phyloP scores from a whole-genome alignment of 2,797 vertebrate species.

The Dryobates pubescens region DNA sequence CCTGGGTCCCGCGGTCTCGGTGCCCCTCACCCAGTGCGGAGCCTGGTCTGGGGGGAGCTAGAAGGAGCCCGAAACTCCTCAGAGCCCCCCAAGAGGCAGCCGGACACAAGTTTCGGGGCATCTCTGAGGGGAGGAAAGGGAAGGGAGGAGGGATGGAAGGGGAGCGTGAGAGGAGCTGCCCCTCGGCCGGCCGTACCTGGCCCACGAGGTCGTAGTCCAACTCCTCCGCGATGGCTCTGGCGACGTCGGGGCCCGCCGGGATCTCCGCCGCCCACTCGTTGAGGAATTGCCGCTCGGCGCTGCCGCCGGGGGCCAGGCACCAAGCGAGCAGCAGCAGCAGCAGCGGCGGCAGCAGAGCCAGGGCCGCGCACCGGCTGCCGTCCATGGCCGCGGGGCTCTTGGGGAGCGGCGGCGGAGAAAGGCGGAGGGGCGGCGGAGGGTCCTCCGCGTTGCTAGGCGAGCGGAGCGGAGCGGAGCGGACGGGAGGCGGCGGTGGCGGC shows the following conservation, averaged over 20 bases:
- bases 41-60: too few relatives aligned
- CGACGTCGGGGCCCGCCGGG: constrained; percentile 86
- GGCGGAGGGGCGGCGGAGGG: not conserved
- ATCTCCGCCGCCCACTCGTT: constrained; percentile 98
- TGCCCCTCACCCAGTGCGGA: not conserved
- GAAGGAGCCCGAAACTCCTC: not conserved
- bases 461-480: not conserved
- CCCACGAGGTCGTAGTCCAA: constrained; percentile 91
- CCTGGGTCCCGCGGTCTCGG: not conserved
- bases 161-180: not conserved
- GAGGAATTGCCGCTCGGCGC: constrained; percentile 87
- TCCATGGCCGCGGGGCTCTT: constrained; percentile 79
- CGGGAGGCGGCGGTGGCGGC: not conserved
- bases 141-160: not conserved
- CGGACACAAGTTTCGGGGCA: not conserved
- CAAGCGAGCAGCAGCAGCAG: constrained; percentile 77
- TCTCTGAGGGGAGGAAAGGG: not conserved
- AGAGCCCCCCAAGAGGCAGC: not conserved
- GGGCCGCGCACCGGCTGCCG: constrained; percentile 77
- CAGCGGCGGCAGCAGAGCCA: constrained; percentile 76
- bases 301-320: constrained; percentile 31
- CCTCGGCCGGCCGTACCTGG: constrained; percentile 83
- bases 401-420: not conserved
- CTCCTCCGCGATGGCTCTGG: constrained; percentile 87
- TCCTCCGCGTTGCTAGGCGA: constrained; percentile 28